Base-by-base conservation (phyloP, 2,888 invertebrate genomes). In the Lacanobia wlatinum region DNA sequence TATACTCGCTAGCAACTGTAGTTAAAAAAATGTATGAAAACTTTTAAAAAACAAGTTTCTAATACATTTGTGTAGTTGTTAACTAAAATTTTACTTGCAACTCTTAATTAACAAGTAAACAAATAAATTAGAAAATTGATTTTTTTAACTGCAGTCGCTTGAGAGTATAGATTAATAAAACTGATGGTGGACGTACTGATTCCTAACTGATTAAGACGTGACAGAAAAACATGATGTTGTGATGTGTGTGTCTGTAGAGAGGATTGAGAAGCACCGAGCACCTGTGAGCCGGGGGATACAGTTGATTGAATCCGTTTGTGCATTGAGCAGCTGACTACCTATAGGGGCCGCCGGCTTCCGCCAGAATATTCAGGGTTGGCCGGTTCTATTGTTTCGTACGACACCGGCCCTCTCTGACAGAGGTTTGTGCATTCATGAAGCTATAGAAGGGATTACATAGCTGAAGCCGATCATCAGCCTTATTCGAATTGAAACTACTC, bases 271-370 rank as follows among this genome's bases (percentile, higher is more conserved):
- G 18, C 14, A 38, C 38, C 21, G 21, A 40, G 14, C 64, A 65
- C 38, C 48, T 62, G 52, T 7, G 34, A 50, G 34, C n/a, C 62
- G 70, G 28, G 28, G 46, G 28, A 59, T 40, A 43, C 38, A 65
- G 58, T 38, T 65, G 65, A 69, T 82, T 77, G 65, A 58, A 46
- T 67, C 48, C 16, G n/a, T 53, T 67, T 52, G 23, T 50, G n/a
- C 40, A 56, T 67, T 52, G 23, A 46, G n/a, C 40, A 56, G 21
- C 10, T 59, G 14, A 58, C 8, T 59, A 28, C 28, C 28, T 28
- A 40, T 43, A 53, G 59, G 59, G 52, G 73, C 23, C 56, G 43
- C 21, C 1, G n/a, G 34, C 28, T 21, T 53, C 16, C 58, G 40
- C 18, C 34, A 23, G 18, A 48, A 48, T 43, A 4, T 12, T 61